Conservation (phyloP, 2,797 vertebrate species). For the Hyperoplus immaculatus region DNA sequence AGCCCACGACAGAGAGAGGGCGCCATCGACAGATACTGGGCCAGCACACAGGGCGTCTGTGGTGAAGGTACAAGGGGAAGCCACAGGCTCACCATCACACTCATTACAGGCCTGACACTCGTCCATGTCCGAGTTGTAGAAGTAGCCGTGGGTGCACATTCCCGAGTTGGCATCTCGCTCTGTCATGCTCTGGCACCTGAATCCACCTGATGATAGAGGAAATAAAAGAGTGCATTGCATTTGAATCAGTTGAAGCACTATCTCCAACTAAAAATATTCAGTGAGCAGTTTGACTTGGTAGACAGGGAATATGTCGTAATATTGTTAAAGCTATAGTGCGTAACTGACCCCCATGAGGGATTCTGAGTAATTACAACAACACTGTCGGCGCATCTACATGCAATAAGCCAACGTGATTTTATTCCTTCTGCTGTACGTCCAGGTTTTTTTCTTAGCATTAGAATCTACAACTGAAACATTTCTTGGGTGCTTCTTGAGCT, state of each 20-base stretch:
- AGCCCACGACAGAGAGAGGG: constrained; percentile 88
- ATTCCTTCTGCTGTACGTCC: too few relatives aligned
- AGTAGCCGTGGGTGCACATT: constrained; percentile 88
- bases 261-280: not conserved
- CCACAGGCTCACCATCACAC: constrained; percentile 84
- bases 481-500: too few relatives aligned
- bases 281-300: not conserved
- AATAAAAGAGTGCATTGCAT: not conserved
- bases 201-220: constrained; percentile 85
- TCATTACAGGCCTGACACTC: constrained; percentile 91
- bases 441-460: too few relatives aligned
- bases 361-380: too few relatives aligned
- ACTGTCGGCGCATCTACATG: too few relatives aligned
- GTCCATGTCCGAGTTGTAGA: constrained; percentile 88
- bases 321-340: not conserved
- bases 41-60: constrained; percentile 87
- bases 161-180: constrained; percentile 86
- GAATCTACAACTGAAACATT: too few relatives aligned
- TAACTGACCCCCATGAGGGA: too few relatives aligned
- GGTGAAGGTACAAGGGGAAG: constrained; percentile 83
- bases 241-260: too few relatives aligned
- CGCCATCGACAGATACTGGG: constrained; percentile 66
- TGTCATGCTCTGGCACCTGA: constrained; percentile 90
- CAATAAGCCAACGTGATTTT: too few relatives aligned
- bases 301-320: not conserved